These are phyloP conservation scores for Polypedilum pembai DNA, from an alignment of 1,140 invertebrate genomes.

Conservation along the genomic window DNA sequence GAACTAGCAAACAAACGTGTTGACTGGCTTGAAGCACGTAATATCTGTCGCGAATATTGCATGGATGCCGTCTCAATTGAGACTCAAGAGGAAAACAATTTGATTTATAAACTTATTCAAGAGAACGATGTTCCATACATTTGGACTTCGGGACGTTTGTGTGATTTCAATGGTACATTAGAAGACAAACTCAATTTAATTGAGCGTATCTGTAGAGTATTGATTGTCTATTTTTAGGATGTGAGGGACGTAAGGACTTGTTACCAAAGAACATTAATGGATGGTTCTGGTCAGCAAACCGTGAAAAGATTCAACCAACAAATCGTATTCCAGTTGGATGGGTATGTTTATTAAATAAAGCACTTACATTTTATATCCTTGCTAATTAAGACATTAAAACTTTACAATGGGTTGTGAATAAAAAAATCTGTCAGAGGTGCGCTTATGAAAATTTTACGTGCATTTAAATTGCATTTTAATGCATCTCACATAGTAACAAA, in stretches of 20 bases:
- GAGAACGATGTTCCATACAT: conserved; percentile 86
- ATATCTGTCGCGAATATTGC: conserved; percentile 82
- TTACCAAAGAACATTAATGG: conserved; percentile 77
- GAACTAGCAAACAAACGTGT: conserved; percentile 67
- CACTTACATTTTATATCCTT: background rate
- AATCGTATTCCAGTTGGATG: conserved; percentile 55
- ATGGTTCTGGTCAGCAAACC: conserved; percentile 89
- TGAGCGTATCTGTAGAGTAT: background rate
- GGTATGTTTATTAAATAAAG: conserved; percentile 31
- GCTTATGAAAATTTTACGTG: background rate
- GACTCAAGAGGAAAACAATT: conserved; percentile 80
- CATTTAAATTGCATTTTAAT: no score
- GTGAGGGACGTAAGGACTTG: conserved; percentile 73
- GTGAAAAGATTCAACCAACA: conserved; percentile 79
- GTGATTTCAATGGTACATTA: conserved; percentile 65
- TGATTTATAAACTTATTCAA: conserved; percentile 77
- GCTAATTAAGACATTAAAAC: background rate
- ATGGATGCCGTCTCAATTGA: conserved; percentile 86
- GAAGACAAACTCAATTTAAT: background rate
- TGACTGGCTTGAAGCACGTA: conserved; percentile 84
- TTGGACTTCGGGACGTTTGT: conserved; percentile 83
- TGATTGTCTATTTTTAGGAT: conserved; percentile 47
- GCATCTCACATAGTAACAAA: no score
- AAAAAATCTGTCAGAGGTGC: background rate
- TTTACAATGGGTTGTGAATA: no score